Conservation (phyloP, 2,113 vertebrate species). For the Ascaphus truei region DNA sequence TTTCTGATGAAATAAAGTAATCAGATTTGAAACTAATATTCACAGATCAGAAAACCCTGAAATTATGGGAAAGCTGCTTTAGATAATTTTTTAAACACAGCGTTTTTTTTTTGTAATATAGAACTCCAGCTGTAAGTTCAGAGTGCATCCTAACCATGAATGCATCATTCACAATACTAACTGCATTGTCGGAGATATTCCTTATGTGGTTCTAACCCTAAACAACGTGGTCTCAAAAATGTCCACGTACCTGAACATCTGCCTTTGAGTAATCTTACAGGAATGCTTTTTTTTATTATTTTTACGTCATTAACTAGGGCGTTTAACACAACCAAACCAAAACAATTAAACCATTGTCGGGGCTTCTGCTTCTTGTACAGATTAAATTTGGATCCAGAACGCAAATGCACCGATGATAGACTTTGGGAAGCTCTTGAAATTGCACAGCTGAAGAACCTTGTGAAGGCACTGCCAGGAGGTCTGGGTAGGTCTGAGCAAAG, state of each 20-base stretch:
- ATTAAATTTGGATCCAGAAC: constrained; percentile 93
- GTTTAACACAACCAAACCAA: not conserved
- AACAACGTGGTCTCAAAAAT: not conserved
- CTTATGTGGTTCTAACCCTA: too few relatives aligned
- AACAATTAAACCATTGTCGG: not conserved
- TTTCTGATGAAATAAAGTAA: too few relatives aligned
- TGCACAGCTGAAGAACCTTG: constrained; percentile 96
- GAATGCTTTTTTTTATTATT: not conserved
- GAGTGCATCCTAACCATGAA: too few relatives aligned
- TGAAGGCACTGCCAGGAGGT: constrained; percentile 88
- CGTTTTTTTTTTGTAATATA: too few relatives aligned
- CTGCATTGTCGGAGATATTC: too few relatives aligned
- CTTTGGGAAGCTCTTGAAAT: constrained; percentile 98
- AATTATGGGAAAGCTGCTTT: too few relatives aligned
- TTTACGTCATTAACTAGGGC: not conserved
- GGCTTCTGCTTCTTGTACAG: constrained; percentile 51
- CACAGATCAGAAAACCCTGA: too few relatives aligned
- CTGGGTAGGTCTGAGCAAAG: constrained; percentile 69
- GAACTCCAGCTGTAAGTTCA: too few relatives aligned
- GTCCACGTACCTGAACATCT: not conserved
- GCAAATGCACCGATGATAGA: constrained; percentile 84
- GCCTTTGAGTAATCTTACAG: not conserved
- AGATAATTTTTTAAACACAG: too few relatives aligned
- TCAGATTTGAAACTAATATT: too few relatives aligned
- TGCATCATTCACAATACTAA: too few relatives aligned